Conservation (phyloP, 2,113 vertebrate genomes). For the Cariama cristata region DNA sequence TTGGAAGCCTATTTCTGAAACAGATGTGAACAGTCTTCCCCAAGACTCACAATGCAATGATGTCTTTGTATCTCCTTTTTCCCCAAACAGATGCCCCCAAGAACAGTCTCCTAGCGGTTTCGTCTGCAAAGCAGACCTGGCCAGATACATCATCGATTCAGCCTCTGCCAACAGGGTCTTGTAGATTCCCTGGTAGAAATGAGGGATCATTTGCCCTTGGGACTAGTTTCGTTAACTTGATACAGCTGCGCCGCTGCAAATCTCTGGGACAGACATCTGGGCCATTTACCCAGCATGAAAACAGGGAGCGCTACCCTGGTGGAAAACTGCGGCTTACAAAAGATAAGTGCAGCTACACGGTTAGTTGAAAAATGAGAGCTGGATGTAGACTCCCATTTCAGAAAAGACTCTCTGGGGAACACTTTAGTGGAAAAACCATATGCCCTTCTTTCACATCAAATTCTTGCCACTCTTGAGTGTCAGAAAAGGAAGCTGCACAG, state of each 20-base stretch:
- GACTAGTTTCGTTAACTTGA: neutral
- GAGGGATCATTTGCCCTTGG: neutral
- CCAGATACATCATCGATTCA: neutral
- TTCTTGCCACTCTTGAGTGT: neutral
- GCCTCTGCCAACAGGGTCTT: neutral
- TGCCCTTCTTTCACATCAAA: neutral
- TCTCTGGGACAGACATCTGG: neutral
- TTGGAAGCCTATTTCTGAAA: neutral
- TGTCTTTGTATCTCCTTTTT: neutral
- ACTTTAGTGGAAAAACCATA: neutral
- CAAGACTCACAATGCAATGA: neutral
- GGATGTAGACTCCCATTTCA: neutral
- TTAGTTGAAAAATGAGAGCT: neutral
- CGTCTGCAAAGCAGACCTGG: neutral
- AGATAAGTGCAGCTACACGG: neutral
- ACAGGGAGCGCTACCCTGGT: neutral
- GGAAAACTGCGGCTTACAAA: neutral
- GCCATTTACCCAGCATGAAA: neutral
- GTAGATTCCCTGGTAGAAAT: neutral
- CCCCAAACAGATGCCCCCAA: neutral
- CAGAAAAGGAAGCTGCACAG: neutral
- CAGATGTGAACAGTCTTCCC: neutral
- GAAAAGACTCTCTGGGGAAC: slow-evolving; percentile 13
- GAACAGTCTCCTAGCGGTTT: neutral
- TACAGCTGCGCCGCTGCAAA: neutral